Conservation (phyloP, 1,140 invertebrate species). For the Battus philenor region DNA sequence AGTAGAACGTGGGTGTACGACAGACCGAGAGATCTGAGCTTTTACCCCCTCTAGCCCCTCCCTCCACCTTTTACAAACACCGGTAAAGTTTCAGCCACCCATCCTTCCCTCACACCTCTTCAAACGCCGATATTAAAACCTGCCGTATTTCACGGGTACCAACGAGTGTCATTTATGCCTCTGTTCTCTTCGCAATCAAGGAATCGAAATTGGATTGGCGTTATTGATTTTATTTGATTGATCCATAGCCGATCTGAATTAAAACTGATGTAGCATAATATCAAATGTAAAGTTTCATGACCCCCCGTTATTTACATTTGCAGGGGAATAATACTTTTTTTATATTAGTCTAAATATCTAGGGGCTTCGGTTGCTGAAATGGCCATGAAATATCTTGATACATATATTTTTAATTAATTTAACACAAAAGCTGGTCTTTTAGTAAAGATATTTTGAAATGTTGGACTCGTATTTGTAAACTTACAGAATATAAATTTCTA, state of each 20-base stretch:
- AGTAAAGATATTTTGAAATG: no score
- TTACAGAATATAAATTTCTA: no score
- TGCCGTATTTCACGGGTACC: slow-evolving; percentile 51
- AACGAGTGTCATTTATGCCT: slow-evolving; percentile 44
- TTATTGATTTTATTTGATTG: slow-evolving; percentile 23
- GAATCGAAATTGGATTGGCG: slow-evolving; percentile 49
- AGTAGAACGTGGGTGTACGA: slow-evolving; percentile 19
- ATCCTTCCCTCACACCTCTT: slow-evolving; percentile 26
- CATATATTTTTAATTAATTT: no score
- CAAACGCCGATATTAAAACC: slow-evolving; percentile 49
- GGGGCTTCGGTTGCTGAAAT: not conserved
- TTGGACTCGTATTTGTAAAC: no score
- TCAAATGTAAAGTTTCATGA: not conserved
- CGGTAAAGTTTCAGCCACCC: slow-evolving; percentile 12
- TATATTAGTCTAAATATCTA: not conserved
- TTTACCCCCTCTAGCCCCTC: slow-evolving; percentile 15
- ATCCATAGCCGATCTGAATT: slow-evolving; percentile 2
- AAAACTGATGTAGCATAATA: not conserved
- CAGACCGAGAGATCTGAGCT: slow-evolving; percentile 17
- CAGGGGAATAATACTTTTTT: not conserved
- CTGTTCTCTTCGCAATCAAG: slow-evolving; percentile 42
- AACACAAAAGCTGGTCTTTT: no score
- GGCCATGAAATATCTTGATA: not conserved
- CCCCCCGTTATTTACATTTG: not conserved
- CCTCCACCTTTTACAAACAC: slow-evolving; percentile 18